These are phyloP conservation scores for Melanostoma mellinum DNA, from an alignment of 2,888 invertebrate genomes.

Conservation along the genomic window DNA sequence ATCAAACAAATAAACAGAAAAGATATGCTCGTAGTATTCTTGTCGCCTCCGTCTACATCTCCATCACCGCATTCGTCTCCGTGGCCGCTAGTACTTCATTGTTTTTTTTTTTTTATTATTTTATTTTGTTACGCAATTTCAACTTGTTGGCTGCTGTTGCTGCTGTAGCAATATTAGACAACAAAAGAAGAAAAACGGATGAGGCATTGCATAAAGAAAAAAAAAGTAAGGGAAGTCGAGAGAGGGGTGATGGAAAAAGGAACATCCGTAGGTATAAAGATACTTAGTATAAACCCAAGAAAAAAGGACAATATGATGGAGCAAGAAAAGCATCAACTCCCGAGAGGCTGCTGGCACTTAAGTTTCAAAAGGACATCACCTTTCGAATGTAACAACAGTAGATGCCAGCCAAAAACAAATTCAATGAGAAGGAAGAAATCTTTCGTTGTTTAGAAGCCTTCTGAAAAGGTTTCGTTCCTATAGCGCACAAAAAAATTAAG, in stretches of 20 bases:
- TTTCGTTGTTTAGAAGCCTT: constrained; percentile 18
- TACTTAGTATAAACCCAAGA: background rate
- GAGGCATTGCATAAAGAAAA: constrained; percentile 23
- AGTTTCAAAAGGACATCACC: constrained; percentile 52
- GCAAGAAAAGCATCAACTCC: constrained; percentile 22
- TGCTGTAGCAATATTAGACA: constrained; percentile 23
- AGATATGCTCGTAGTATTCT: background rate
- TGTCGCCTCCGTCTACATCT: constrained; percentile 1
- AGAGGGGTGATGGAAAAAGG: background rate
- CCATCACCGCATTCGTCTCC: too few species aligned
- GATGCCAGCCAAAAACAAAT: constrained; percentile 43
- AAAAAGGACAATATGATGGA: background rate
- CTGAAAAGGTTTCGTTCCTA: constrained; percentile 29
- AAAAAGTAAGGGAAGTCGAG: background rate
- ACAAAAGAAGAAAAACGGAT: constrained; percentile 27
- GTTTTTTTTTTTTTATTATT: background rate
- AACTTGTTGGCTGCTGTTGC: constrained; percentile 56
- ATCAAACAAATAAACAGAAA: constrained; percentile 44
- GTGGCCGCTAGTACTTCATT: constrained; percentile 23
- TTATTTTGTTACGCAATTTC: constrained; percentile 55
- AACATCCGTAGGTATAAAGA: constrained; percentile 3
- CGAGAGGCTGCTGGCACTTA: constrained; percentile 48
- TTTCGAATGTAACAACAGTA: constrained; percentile 46
- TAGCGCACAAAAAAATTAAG: background rate
- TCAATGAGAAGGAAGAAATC: constrained; percentile 24